Percentiles rank a stretch among this genome's conserved stretches.
Conservation (phyloP, 2,113 vertebrate genomes). For the Chaetodon trifascialis region DNA sequence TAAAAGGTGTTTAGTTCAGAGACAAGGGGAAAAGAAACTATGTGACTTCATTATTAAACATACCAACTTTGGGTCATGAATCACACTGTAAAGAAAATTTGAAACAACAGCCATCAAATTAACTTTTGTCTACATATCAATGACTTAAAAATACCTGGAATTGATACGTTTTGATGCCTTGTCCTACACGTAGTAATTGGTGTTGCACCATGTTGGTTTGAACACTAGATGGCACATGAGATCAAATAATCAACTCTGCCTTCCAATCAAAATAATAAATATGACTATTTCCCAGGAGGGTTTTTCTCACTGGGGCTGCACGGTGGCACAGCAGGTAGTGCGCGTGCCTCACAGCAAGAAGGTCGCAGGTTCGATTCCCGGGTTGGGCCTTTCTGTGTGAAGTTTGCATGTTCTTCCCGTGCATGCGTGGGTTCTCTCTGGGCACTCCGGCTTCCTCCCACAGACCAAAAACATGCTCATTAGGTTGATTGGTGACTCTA, state of each 20-base stretch:
- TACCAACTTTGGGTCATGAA: not conserved
- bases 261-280: not conserved
- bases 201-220: conserved; percentile 27
- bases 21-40: not conserved
- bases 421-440: too few relatives aligned
- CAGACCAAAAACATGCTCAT: too few relatives aligned
- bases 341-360: too few relatives aligned
- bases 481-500: too few relatives aligned
- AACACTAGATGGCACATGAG: conserved; percentile 67
- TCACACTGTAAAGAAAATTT: not conserved
- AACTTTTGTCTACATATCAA: not conserved
- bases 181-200: not conserved
- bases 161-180: not conserved
- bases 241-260: conserved; percentile 15
- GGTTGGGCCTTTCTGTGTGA: too few relatives aligned
- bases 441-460: too few relatives aligned
- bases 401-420: too few relatives aligned
- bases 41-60: not conserved
- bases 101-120: too few relatives aligned
- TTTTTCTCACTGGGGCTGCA: too few relatives aligned
- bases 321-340: too few relatives aligned
- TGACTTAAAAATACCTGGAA: not conserved
- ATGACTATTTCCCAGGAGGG: not conserved
- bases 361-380: too few relatives aligned
- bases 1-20: not conserved